phyloP scores from a whole-genome alignment of 2,888 invertebrate genomes.

The Pristionchus fissidentatus region DNA sequence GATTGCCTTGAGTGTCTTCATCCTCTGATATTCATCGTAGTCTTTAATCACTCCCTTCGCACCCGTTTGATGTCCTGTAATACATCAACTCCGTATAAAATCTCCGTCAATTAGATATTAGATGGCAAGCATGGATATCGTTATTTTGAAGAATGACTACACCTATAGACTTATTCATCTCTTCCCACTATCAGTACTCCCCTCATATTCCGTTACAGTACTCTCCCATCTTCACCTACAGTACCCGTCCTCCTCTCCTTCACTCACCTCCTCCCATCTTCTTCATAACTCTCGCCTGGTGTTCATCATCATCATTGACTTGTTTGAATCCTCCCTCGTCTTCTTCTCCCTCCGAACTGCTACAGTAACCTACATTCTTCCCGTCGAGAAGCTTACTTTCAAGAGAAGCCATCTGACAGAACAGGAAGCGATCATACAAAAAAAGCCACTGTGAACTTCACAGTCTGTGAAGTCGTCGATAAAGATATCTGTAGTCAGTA shows the following conservation, averaged over 20 bases:
- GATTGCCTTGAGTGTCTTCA: neutral
- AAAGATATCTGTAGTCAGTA: neutral
- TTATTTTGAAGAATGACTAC: neutral
- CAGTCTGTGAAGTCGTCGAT: neutral
- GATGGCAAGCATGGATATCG: neutral
- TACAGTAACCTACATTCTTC: constrained; percentile 72
- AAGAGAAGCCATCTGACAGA: constrained; percentile 58
- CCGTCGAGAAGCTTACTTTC: constrained; percentile 73
- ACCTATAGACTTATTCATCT: neutral
- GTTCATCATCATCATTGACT: constrained; percentile 51
- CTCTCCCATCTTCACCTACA: neutral
- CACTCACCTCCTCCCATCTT: constrained; percentile 56
- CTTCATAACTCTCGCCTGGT: constrained; percentile 48
- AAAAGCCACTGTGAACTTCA: neutral
- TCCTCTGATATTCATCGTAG: constrained; percentile 27
- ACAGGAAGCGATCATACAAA: neutral
- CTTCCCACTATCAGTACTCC: neutral
- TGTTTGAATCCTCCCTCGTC: constrained; percentile 31
- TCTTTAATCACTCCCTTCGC: constrained; percentile 63
- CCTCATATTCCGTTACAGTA: neutral
- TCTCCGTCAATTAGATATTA: neutral
- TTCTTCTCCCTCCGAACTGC: constrained; percentile 72
- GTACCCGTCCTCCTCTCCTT: neutral
- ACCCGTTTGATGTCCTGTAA: constrained; percentile 55
- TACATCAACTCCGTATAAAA: no score